Base-by-base conservation (phyloP, 2,888 invertebrate genomes). In the Catocala nupta region DNA sequence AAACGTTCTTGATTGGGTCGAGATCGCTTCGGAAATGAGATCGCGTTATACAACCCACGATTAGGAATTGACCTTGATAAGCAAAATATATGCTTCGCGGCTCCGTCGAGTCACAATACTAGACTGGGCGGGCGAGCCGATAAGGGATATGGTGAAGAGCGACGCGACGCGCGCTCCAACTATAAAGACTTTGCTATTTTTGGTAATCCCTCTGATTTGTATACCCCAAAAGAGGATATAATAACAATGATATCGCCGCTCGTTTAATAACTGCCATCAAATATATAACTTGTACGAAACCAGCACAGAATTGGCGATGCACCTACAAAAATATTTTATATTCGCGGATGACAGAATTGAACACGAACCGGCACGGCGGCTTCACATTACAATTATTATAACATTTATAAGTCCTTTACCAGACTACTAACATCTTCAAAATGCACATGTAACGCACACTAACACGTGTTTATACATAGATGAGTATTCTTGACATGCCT, bases 31-130 rank as follows among this genome's bases (percentile, higher is more conserved):
- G 53, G 52, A 77, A 80, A 81, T 83, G 86, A 87, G 87, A 85
- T 86, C 87, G 81, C 72, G 76, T 83, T 82, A n/a, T n/a, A 81
- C 80, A 78, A 74, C 73, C 75, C 77, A 75, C 71, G 66, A 61
- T 77, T 47, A 65, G 65, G 59, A 70, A 56, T 73, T 47, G 57
- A 68, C 59, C 55, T 60, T 59, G 48, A 55, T 59, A 60, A 67
- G 64, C 63, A 63, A 68, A 58, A 45, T 65, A 57, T 25, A 47
- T 54, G 55, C 54, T 68, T 56, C 57, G 60, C 49, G 61, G 71
- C 71, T 65, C 71, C 39, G 48, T 65, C 61, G 51, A 64, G 66
- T 62, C 66, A 48, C 34, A 45, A 51, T 61, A 55, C 42, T 57
- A 50, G 33, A 58, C 48, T 42, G 49, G 33, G 60, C 66, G 57